Conservation (phyloP, 2,113 vertebrate species). For the Amblyopsis rosae region DNA sequence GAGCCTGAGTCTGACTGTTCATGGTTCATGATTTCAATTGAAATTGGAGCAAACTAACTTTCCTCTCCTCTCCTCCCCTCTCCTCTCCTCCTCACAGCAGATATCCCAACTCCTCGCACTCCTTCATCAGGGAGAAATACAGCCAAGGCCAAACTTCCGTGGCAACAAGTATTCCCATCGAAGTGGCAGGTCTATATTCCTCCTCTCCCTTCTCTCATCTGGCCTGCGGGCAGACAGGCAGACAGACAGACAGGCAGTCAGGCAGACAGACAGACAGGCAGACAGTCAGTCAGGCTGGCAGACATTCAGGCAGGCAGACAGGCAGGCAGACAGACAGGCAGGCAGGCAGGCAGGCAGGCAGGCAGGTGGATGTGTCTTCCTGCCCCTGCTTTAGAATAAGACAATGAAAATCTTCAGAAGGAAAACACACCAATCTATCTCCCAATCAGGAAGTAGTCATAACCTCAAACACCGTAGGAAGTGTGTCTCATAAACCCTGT, state of each 20-base stretch:
- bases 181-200: constrained; percentile 62
- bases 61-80: not conserved
- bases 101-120: constrained; percentile 97
- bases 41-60: not conserved
- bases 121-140: constrained; percentile 88
- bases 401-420: constrained; percentile 3
- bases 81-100: constrained; percentile 82
- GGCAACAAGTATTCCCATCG: constrained; percentile 88
- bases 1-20: too few species aligned
- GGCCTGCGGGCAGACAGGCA: too few species aligned
- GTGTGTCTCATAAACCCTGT: constrained; percentile 34
- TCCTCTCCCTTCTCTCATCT: not conserved
- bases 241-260: too few species aligned
- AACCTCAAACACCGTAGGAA: constrained; percentile 50
- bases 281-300: too few species aligned
- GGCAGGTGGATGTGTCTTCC: too few species aligned
- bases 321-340: too few species aligned
- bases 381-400: constrained; percentile 1
- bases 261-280: too few species aligned
- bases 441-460: constrained; percentile 48
- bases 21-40: not conserved
- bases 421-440: not conserved
- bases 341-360: too few species aligned
- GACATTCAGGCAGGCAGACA: too few species aligned
- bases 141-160: constrained; percentile 87